Base-by-base conservation (phyloP, 2,888 invertebrate species). In the Melieria omissa region DNA sequence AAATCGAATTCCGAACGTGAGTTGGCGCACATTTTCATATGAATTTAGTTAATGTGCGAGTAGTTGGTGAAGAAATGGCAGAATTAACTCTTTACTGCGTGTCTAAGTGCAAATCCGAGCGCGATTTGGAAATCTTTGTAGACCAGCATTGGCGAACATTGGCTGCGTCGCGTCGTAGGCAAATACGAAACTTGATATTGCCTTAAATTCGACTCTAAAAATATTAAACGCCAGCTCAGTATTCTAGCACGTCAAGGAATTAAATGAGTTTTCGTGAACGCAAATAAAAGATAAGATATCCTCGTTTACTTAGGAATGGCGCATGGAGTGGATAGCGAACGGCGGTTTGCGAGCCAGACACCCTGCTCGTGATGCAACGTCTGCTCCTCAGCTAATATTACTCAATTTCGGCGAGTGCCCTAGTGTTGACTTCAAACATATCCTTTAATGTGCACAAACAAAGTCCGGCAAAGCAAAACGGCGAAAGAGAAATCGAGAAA, bases 231-330 rank as follows among this genome's bases (percentile, higher is more conserved):
- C 16, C 10, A 45, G 47, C 10, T 47, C 12, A 42, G 44, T 47
- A 14, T 62, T 44, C 14, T 60, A 63, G 68, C 55, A 61, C 70
- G 69, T 73, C 70, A 76, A 75, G 75, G 73, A 74, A 75, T 73
- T 76, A 71, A 73, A 77, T 73, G 77, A 78, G 77, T 79, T 81
- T 72, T 81, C 77, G 78, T 80, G 78, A 80, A 80, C 78, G 81
- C 77, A 83, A 83, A 83, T 82, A 83, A 79, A 74, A 81, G 83
- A 84, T 83, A 83, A 83, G 83, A 83, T 83, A 84, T 82, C 75
- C 74, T 63, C 8, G 69, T 69, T 69, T 63, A 62, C 62, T 63
- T 10, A 69, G 55, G 42, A 54, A 62, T 41, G 55, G 12, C 47
- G 62, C n/a, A 49, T 49, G 49, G 60, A 16, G 47, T 49, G 3